A percentile compares a stretch with the other conserved stretches of the same genome.
Conservation (phyloP, 2,113 vertebrate genomes). For the Neodontobutis hainanensis region DNA sequence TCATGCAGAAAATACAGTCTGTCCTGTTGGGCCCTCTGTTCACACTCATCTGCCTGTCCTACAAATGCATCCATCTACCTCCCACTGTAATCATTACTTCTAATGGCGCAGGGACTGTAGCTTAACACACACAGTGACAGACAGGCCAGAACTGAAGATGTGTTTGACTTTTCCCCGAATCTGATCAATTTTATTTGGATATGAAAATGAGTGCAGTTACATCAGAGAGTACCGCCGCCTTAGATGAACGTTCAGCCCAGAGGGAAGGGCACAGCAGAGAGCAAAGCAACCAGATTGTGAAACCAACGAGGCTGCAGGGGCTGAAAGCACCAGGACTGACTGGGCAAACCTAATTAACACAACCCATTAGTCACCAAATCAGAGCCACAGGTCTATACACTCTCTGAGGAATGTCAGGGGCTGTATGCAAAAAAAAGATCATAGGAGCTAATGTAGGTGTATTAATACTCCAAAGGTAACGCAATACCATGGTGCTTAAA, state of each 20-base stretch:
- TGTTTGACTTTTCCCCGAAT: conserved; percentile 20
- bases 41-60: conserved; percentile 49
- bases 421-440: no score
- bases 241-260: conserved; percentile 5
- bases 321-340: conserved; percentile 41
- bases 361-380: conserved; percentile 49
- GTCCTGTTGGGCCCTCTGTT: conserved; percentile 61
- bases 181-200: conserved; percentile 46
- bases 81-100: conserved; percentile 56
- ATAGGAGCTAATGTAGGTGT: no score
- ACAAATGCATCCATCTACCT: conserved; percentile 54
- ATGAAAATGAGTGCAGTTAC: conserved; percentile 40
- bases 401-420: no score
- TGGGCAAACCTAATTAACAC: conserved; percentile 60
- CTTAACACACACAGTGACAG: conserved; percentile 13
- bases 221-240: conserved; percentile 13
- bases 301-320: conserved; percentile 19
- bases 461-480: no score
- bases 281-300: conserved; percentile 21
- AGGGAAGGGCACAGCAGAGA: conserved; percentile 21
- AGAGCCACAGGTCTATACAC: conserved; percentile 30
- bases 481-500: no score
- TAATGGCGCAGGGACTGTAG: conserved; percentile 27
- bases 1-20: conserved; percentile 76
- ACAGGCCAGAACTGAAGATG: not conserved